These are phyloP conservation scores for Paraplagusia blochii DNA, from an alignment of 2,113 vertebrate species.

Conservation along the genomic window DNA sequence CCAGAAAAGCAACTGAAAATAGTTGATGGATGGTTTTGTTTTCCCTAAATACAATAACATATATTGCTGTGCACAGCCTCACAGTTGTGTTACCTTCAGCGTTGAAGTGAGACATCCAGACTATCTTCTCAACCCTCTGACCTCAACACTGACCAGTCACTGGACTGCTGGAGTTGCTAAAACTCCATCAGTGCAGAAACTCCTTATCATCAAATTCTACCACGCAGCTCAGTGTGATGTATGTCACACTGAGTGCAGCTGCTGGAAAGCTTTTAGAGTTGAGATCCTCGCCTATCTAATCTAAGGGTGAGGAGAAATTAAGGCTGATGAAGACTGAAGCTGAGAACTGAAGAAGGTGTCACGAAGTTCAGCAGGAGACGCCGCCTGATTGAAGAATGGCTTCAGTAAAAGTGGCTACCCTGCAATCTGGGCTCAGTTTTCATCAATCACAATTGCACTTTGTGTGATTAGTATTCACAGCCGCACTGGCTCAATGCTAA, in stretches of 20 bases:
- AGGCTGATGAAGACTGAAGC: not conserved
- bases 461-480: slow-evolving; percentile 59
- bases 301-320: slow-evolving; percentile 3
- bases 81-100: slow-evolving; percentile 25
- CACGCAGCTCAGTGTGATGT: not conserved
- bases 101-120: slow-evolving; percentile 27
- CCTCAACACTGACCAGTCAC: not conserved
- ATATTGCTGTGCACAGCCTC: not conserved
- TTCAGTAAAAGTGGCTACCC: slow-evolving; percentile 32
- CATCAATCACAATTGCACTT: slow-evolving; percentile 27
- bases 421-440: slow-evolving; percentile 38
- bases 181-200: not conserved
- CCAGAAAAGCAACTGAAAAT: too few species aligned
- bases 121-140: slow-evolving; percentile 22
- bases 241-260: not conserved
- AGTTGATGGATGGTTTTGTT: too few species aligned
- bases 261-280: not conserved
- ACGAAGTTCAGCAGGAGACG: slow-evolving; percentile 14
- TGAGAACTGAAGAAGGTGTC: slow-evolving; percentile 12
- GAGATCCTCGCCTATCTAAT: not conserved
- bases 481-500: slow-evolving; percentile 30
- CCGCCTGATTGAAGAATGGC: slow-evolving; percentile 34
- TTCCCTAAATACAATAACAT: not conserved
- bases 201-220: slow-evolving; percentile 12
- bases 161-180: not conserved